Conservation (phyloP, 2,797 vertebrate species). For the Neosalanx taihuensis region DNA sequence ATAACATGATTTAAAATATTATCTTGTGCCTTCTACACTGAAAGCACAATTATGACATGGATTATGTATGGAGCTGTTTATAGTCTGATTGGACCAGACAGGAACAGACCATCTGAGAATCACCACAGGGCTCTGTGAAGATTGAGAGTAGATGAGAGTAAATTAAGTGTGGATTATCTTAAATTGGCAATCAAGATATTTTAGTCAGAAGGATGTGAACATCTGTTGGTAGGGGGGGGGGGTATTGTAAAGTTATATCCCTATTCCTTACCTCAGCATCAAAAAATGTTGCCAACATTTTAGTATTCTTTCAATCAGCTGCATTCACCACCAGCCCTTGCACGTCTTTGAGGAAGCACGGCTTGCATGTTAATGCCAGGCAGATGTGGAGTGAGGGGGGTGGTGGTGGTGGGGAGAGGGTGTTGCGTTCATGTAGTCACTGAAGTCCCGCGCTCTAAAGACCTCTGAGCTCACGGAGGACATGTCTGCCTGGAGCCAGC, state of each 20-base stretch:
- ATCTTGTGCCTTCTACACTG: background rate
- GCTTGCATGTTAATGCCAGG: conserved; percentile 60
- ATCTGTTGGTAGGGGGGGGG: conserved; percentile 55
- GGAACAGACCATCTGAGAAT: background rate
- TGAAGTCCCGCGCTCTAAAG: conserved; percentile 16
- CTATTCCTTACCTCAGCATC: conserved; percentile 32
- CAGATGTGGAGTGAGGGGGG: conserved; percentile 66
- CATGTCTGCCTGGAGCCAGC: conserved; percentile 28
- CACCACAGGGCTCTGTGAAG: conserved; percentile 8
- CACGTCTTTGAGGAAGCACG: conserved; percentile 52
- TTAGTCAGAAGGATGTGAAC: conserved; percentile 36
- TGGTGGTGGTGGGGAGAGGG: background rate
- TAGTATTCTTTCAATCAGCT: conserved; percentile 11
- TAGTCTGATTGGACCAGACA: conserved; percentile 12
- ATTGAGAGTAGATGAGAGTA: conserved; percentile 16
- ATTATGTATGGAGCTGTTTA: conserved; percentile 12
- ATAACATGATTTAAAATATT: background rate
- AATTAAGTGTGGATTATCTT: conserved; percentile 33
- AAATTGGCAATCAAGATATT: conserved; percentile 18
- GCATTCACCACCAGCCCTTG: conserved; percentile 37
- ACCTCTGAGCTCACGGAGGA: conserved; percentile 37
- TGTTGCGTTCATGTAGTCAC: conserved; percentile 31
- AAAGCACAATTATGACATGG: conserved; percentile 1
- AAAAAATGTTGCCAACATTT: conserved; percentile 40
- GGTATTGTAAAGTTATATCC: conserved; percentile 31